Percentiles rank a stretch among this genome's conserved stretches.
Conservation (phyloP, 2,888 invertebrate genomes). For the Amphiduros pacificus region DNA sequence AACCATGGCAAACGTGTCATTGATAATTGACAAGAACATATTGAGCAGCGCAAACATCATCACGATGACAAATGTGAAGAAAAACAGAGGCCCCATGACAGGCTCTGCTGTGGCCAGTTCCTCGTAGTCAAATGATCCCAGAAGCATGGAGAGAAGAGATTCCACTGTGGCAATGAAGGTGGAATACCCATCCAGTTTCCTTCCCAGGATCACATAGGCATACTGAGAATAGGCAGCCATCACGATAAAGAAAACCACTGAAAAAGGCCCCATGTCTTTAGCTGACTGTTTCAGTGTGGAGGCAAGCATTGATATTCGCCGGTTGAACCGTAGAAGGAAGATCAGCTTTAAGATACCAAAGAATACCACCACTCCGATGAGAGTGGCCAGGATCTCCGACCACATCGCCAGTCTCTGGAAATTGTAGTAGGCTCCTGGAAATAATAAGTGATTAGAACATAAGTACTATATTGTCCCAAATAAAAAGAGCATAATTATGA, state of each 20-base stretch:
- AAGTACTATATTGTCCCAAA: no score
- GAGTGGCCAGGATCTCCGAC: slow-evolving; percentile 61
- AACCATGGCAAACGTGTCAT: slow-evolving; percentile 46
- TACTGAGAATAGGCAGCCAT: slow-evolving; percentile 56
- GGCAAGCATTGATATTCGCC: slow-evolving; percentile 54
- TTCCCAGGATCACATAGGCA: slow-evolving; percentile 52
- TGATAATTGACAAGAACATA: slow-evolving; percentile 51
- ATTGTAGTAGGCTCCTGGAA: slow-evolving; percentile 51
- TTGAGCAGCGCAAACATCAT: slow-evolving; percentile 47
- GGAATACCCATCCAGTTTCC: slow-evolving; percentile 31
- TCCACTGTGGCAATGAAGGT: slow-evolving; percentile 35
- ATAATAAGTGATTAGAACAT: background rate
- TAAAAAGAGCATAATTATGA: no score
- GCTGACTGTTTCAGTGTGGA: slow-evolving; percentile 48
- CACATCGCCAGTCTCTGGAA: slow-evolving; percentile 60
- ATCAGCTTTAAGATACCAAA: slow-evolving; percentile 62
- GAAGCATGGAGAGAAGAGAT: slow-evolving; percentile 29
- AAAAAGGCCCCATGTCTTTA: slow-evolving; percentile 50
- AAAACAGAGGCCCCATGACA: slow-evolving; percentile 48
- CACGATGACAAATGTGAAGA: slow-evolving; percentile 42
- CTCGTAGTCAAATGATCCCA: slow-evolving; percentile 8
- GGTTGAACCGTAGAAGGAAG: slow-evolving; percentile 62
- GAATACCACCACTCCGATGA: slow-evolving; percentile 62
- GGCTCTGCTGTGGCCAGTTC: slow-evolving; percentile 32
- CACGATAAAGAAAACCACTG: slow-evolving; percentile 55